A percentile compares a stretch with the other conserved stretches of the same genome.
phyloP scores from a whole-genome alignment of 37 sponge, comb jelly and placozoan genomes.

The Chondrilla cf. caribensis region DNA sequence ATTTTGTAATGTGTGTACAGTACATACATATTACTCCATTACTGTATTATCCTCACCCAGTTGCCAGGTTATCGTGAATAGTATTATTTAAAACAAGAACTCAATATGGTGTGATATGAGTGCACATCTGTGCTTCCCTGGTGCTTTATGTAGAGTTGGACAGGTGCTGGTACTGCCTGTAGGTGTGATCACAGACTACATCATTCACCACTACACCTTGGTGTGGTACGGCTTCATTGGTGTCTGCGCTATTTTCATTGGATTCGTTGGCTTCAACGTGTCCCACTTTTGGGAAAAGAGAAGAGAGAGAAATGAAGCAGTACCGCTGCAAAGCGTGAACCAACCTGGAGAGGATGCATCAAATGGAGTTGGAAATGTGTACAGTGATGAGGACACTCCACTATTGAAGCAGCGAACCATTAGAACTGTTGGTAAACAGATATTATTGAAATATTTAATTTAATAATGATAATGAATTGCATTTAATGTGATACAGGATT shows the following conservation, averaged over 20 bases:
- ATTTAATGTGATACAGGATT: no score
- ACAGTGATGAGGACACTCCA: neutral
- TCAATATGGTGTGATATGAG: no score
- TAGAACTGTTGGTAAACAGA: no score
- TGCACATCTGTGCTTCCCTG: no score
- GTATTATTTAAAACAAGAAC: no score
- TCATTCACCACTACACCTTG: slow-evolving; percentile 41
- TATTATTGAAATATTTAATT: no score
- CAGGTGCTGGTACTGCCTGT: slow-evolving; percentile 45
- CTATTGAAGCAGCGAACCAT: neutral
- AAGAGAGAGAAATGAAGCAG: neutral
- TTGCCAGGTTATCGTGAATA: no score
- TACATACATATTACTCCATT: no score
- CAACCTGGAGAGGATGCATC: neutral
- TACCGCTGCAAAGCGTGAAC: neutral
- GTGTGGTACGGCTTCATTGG: slow-evolving; percentile 39
- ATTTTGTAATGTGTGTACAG: no score
- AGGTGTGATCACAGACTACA: slow-evolving; percentile 52
- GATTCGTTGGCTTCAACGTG: slow-evolving; percentile 45
- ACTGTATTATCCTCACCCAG: no score
- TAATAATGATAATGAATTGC: no score
- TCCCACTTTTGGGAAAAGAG: slow-evolving; percentile 34
- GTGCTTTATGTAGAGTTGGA: slow-evolving; percentile 74
- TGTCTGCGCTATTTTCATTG: slow-evolving; percentile 44
- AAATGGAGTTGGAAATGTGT: no score